Base-by-base conservation (phyloP, 2,797 vertebrate species). In the Chloroceryle amazona region DNA sequence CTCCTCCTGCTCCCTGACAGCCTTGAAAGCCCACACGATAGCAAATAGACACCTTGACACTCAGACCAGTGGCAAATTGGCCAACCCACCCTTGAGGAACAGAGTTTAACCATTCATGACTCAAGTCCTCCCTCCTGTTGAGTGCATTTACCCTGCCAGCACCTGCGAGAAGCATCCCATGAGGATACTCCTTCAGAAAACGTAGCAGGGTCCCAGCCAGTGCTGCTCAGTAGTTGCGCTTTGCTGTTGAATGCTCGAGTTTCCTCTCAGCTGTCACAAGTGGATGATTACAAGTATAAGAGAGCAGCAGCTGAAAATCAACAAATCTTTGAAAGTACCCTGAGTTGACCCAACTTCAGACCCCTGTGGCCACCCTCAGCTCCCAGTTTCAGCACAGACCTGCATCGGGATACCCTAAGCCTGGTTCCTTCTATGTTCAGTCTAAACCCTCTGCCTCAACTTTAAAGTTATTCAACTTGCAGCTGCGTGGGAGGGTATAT, bases 391-490 rank as follows among this genome's bases (percentile, higher is more conserved):
- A 92, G 72, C 42, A 33, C 35, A 82, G 57, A 94, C 31, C 21
- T 65, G 37, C 52, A 57, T 7, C 29, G 82, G 28, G 37, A 83
- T 31, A 68, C 17, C 41, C 52, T 39, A 67, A 63, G 37, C 42
- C 71, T 74, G 16, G 35, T 19, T 86, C 66, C 23, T 75, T 76
- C 52, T 54, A 9, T 17, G 57, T 57, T 85, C 71, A 86, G n/a
- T 21, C 62, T 84, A 76, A 90, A 89, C 29, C 18, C 33, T 57
- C 26, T 82, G 67, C 71, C 60, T 86, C 22, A 19, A 67, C 35
- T 90, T 82, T 66, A 70, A 94, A 95, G 33, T 62, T 70, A 90
- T 92, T 95, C 90, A 86, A 11, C 78, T 79, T 86, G 74, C 60
- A 90, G 74, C 86, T 2, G 10, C 0, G 74, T 96, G 78, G 92